A percentile compares a stretch with the other conserved stretches of the same genome.
Conservation (phyloP, 1,140 invertebrate genomes). For the Ditylenchus dipsaci region DNA sequence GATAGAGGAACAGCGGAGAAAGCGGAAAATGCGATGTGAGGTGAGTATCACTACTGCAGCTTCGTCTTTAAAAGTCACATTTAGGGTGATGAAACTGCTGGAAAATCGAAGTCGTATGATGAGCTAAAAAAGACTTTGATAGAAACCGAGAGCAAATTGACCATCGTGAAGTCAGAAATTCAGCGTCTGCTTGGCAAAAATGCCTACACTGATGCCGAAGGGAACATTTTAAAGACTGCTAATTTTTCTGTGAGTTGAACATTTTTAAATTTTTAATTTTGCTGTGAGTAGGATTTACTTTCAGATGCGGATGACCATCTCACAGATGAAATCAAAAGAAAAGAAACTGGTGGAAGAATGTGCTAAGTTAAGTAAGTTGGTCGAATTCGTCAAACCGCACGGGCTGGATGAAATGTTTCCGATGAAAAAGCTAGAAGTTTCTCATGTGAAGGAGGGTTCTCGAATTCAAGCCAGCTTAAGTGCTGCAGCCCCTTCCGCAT, state of each 20-base stretch:
- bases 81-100: not conserved
- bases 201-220: not conserved
- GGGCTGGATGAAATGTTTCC: constrained; percentile 5
- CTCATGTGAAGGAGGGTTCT: not conserved
- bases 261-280: too few species aligned
- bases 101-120: constrained; percentile 19
- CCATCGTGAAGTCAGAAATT: constrained; percentile 13
- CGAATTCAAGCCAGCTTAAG: too few species aligned
- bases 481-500: not conserved
- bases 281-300: too few species aligned
- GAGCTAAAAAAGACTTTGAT: constrained; percentile 18
- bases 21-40: constrained; percentile 70
- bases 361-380: constrained; percentile 9
- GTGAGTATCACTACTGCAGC: constrained; percentile 6
- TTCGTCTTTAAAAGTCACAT: too few species aligned
- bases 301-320: constrained; percentile 32
- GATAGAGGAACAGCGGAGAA: constrained; percentile 78
- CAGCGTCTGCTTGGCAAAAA: constrained; percentile 18
- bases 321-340: constrained; percentile 24
- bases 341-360: constrained; percentile 15
- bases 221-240: not conserved
- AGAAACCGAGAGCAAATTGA: constrained; percentile 18
- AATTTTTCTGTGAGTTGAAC: constrained; percentile 26
- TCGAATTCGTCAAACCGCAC: constrained; percentile 23
- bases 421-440: not conserved